phyloP scores from a whole-genome alignment of 2,797 vertebrate species.

The Rousettus madagascariensis region DNA sequence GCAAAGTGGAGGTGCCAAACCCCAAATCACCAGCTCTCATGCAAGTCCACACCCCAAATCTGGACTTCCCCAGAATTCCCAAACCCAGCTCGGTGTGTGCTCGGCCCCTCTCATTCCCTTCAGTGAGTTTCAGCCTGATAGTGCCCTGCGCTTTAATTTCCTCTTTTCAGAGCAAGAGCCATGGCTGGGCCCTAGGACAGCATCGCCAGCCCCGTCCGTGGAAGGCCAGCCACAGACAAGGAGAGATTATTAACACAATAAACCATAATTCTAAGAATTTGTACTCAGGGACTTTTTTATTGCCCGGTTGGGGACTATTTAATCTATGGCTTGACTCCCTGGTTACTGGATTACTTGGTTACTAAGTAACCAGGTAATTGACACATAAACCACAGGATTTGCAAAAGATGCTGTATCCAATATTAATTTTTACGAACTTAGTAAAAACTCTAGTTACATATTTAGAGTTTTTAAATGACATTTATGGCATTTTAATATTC shows the following conservation, averaged over 20 bases:
- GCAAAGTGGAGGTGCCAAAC: background rate
- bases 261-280: constrained; percentile 78
- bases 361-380: constrained; percentile 75
- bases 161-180: constrained; percentile 33
- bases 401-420: constrained; percentile 63
- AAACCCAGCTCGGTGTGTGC: background rate
- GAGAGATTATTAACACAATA: constrained; percentile 77
- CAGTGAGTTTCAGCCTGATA: background rate
- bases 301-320: constrained; percentile 72
- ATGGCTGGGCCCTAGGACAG: background rate
- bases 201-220: background rate
- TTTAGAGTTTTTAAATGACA: constrained; percentile 68
- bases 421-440: constrained; percentile 76
- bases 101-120: constrained; percentile 24
- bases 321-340: constrained; percentile 71
- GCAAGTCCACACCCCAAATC: background rate
- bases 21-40: background rate
- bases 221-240: constrained; percentile 57
- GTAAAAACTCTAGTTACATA: constrained; percentile 76
- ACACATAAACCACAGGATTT: constrained; percentile 71
- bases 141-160: constrained; percentile 64
- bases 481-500: constrained; percentile 68
- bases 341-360: constrained; percentile 70
- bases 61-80: background rate
- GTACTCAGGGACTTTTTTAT: constrained; percentile 75